These are phyloP conservation scores for Apomyelois bistriatella DNA, from an alignment of 2,888 invertebrate species.

Conservation along the genomic window DNA sequence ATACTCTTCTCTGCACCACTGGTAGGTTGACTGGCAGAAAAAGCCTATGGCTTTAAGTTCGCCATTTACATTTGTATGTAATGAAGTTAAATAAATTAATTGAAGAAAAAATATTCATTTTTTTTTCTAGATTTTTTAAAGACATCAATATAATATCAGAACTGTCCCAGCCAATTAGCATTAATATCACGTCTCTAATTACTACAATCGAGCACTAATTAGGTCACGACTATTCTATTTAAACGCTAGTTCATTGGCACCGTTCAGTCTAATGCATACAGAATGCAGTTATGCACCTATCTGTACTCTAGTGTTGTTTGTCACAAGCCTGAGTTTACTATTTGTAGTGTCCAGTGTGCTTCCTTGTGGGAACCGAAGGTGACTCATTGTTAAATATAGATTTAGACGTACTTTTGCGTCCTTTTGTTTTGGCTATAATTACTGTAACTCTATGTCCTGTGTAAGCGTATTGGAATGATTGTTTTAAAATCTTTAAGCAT, in stretches of 20 bases:
- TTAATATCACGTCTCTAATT: background rate
- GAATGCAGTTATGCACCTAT: background rate
- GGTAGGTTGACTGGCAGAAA: no score
- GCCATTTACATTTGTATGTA: no score
- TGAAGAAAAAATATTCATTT: no score
- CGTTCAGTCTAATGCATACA: slow-evolving; percentile 2
- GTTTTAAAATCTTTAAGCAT: no score
- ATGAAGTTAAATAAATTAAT: no score
- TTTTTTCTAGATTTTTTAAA: no score
- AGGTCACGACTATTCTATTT: slow-evolving; percentile 10
- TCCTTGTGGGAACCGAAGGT: background rate
- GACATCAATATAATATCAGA: no score
- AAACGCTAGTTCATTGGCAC: slow-evolving; percentile 5
- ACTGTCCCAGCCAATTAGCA: slow-evolving; percentile 1
- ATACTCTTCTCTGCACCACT: no score
- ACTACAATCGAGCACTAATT: background rate
- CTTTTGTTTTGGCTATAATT: slow-evolving; percentile 4
- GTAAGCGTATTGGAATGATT: slow-evolving; percentile 5
- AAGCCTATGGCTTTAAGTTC: no score
- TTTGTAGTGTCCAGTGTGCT: background rate
- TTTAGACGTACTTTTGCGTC: slow-evolving; percentile 10
- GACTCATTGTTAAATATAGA: slow-evolving; percentile 1
- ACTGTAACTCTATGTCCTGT: no score
- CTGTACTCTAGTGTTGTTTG: background rate
- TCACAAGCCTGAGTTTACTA: background rate